Conservation (phyloP, 2,113 vertebrate genomes). For the Carassius carassius region DNA sequence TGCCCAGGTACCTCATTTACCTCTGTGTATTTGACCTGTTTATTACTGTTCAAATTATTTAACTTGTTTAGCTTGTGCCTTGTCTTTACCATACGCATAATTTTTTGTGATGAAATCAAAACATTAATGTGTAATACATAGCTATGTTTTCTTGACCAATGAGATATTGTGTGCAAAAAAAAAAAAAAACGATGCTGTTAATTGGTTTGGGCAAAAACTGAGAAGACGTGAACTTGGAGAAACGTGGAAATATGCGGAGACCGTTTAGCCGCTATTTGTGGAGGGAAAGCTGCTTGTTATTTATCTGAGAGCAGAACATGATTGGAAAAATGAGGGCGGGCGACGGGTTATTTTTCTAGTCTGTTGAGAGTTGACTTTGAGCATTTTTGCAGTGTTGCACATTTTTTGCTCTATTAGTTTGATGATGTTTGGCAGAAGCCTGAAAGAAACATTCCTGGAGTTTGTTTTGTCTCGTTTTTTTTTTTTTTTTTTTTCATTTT, state of each 20-base stretch:
- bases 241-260: neutral
- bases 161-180: neutral
- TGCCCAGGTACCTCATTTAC: slow-evolving; percentile 49
- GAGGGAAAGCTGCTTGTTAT: neutral
- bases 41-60: neutral
- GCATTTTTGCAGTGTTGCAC: slow-evolving; percentile 11
- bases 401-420: slow-evolving; percentile 7
- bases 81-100: neutral
- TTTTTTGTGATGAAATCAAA: neutral
- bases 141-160: neutral
- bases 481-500: neutral
- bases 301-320: neutral
- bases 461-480: neutral
- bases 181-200: neutral
- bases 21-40: neutral
- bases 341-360: neutral
- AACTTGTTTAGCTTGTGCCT: neutral
- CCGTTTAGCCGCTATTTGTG: neutral
- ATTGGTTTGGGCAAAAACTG: neutral
- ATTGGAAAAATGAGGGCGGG: neutral
- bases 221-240: neutral
- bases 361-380: neutral
- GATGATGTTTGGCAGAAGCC: neutral
- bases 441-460: neutral
- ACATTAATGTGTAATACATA: neutral